These are phyloP conservation scores for Sarcoramphus papa DNA, from an alignment of 2,797 vertebrate genomes.

Conservation along the genomic window DNA sequence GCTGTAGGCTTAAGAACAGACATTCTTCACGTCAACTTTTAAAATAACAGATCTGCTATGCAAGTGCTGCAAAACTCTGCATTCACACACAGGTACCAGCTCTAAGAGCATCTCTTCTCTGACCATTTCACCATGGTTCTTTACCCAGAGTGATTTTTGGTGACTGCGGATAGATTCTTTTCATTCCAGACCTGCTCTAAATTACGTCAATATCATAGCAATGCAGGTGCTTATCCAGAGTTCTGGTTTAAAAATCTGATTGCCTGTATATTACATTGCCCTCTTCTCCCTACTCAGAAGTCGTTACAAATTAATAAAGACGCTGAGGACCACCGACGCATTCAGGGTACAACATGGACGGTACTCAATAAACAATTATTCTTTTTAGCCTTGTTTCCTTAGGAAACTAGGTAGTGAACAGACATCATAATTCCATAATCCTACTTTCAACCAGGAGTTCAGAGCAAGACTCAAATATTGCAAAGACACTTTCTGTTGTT, in stretches of 20 bases:
- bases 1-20: neutral
- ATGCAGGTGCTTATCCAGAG: neutral
- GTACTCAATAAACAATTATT: neutral
- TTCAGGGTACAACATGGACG: neutral
- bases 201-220: neutral
- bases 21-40: neutral
- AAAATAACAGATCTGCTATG: neutral
- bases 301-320: neutral
- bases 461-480: neutral
- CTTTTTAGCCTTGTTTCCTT: neutral
- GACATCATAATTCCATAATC: neutral
- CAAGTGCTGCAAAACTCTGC: neutral
- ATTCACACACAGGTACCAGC: neutral
- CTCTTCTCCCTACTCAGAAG: neutral
- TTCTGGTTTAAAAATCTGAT: neutral
- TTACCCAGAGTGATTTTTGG: neutral
- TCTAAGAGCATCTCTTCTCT: neutral
- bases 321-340: neutral
- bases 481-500: neutral
- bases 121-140: neutral
- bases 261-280: neutral
- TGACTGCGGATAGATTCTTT: neutral
- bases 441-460: neutral
- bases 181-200: neutral
- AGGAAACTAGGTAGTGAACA: neutral